Base-by-base conservation (phyloP, 1,140 invertebrate genomes). In the Drosophila pectinifera region DNA sequence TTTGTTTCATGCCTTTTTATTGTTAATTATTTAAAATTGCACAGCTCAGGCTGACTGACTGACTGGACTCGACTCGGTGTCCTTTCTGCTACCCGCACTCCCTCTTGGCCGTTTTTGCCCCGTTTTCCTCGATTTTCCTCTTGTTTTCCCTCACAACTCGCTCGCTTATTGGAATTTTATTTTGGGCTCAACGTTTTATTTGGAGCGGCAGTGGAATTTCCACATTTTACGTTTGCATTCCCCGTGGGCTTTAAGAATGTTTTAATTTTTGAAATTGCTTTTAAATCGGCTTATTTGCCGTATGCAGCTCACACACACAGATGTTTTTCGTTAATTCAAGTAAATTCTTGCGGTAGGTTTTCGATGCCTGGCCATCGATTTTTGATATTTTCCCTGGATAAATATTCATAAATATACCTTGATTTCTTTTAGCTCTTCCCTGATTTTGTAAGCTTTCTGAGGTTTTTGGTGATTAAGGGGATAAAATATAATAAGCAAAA, bases 21-120 rank as follows among this genome's bases (percentile, higher is more conserved):
- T 80, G 73, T 81, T 83, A 81, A 83, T 83, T 81, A 82, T 83
- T 81, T 73, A 83, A 81, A 81, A 69, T 57, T 78, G 73, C 65
- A 80, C 56, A 80, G 53, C 62, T 80, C 70, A 41, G 54, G 51
- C 43, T 75, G 75, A 74, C 46, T 59, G 73, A 56, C n/a, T 76
- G 77, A 57, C 53, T 74, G 31, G 49, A 14, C 18, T 51, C 28
- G 28, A 10, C 28, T 31, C 36, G 14, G 36, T 38, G 36, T 38
- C 36, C 36, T 6, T 38, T 41, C 63, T 48, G 48, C 38, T 39
- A 36, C 45, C 54, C 26, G 3, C 26, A 16, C 36, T 36, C 39
- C 42, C 36, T 22, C 38, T 43, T 49, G 45, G 24, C 10, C 24
- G 26, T 43, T 76, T 75, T 59, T 20, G 28, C 28, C 4, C 11